A percentile compares a stretch with the other conserved stretches of the same genome.
Conservation (phyloP, 2,888 invertebrate genomes). For the Orchestes rusci region DNA sequence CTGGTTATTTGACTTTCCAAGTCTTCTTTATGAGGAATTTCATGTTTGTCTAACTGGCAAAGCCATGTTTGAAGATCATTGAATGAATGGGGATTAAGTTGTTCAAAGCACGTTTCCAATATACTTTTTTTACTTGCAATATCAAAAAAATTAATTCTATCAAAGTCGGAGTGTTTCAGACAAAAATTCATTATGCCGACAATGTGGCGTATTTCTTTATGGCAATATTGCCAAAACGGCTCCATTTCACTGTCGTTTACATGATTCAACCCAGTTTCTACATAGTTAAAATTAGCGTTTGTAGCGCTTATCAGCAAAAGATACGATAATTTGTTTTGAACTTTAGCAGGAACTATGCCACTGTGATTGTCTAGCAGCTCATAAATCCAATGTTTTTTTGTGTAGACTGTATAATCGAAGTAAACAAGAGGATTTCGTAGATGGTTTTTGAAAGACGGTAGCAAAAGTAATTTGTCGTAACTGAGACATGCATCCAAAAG, state of each 20-base stretch:
- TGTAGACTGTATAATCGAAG: constrained; percentile 37
- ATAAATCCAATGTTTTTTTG: constrained; percentile 39
- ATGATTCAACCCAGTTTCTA: background rate
- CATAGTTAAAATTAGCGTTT: too few relatives aligned
- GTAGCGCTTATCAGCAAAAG: too few relatives aligned
- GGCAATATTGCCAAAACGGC: constrained; percentile 34
- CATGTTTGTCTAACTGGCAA: background rate
- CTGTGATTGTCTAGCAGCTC: constrained; percentile 32
- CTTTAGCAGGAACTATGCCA: too few relatives aligned
- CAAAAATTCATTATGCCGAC: constrained; percentile 34
- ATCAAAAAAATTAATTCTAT: constrained; percentile 25
- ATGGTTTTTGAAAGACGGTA: too few relatives aligned
- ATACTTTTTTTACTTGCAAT: constrained; percentile 27
- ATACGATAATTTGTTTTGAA: too few relatives aligned
- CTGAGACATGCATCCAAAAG: too few relatives aligned
- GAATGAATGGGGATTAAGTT: constrained; percentile 26
- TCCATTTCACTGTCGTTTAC: constrained; percentile 24
- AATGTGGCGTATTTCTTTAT: constrained; percentile 32
- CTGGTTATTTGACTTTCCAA: constrained; percentile 8
- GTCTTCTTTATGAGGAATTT: constrained; percentile 13
- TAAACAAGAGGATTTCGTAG: constrained; percentile 34
- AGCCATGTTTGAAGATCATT: background rate
- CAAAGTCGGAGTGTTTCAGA: constrained; percentile 22
- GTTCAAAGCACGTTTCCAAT: constrained; percentile 32
- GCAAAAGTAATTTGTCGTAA: too few relatives aligned